These are phyloP conservation scores for Catagonus wagneri DNA, from an alignment of 2,113 vertebrate species.

Conservation along the genomic window DNA sequence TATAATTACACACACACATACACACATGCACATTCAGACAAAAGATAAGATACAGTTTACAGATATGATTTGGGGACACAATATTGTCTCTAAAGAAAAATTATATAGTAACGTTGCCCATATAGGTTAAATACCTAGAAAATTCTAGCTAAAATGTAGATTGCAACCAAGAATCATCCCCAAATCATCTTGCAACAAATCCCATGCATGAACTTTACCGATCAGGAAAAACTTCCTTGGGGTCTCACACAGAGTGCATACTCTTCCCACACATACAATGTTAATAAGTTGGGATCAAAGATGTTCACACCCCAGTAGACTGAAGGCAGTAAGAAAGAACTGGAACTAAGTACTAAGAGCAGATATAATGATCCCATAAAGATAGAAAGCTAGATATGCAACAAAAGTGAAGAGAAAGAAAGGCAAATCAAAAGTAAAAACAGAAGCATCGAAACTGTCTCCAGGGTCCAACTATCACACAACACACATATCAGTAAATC, in stretches of 20 bases:
- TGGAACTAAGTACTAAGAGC: not conserved
- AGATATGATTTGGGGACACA: not conserved
- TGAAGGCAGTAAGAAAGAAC: not conserved
- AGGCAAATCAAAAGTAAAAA: not conserved
- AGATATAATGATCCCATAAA: not conserved
- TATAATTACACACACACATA: not conserved
- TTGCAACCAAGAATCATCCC: not conserved
- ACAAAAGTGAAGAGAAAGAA: not conserved
- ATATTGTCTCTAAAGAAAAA: not conserved
- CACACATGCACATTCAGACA: not conserved
- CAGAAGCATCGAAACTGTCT: not conserved
- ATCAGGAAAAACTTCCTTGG: not conserved
- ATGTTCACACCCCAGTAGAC: not conserved
- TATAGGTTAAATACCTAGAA: not conserved
- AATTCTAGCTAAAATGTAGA: not conserved
- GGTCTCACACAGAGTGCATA: not conserved
- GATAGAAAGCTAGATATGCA: not conserved
- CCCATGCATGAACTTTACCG: not conserved
- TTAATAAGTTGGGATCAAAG: not conserved
- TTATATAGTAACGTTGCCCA: not conserved
- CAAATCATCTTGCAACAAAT: not conserved
- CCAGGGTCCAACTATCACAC: not conserved
- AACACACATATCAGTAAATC: not conserved
- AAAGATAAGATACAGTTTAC: constrained; percentile 3
- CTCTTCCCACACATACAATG: not conserved